Conservation (phyloP, 2,113 vertebrate species). For the Hyla sarda region DNA sequence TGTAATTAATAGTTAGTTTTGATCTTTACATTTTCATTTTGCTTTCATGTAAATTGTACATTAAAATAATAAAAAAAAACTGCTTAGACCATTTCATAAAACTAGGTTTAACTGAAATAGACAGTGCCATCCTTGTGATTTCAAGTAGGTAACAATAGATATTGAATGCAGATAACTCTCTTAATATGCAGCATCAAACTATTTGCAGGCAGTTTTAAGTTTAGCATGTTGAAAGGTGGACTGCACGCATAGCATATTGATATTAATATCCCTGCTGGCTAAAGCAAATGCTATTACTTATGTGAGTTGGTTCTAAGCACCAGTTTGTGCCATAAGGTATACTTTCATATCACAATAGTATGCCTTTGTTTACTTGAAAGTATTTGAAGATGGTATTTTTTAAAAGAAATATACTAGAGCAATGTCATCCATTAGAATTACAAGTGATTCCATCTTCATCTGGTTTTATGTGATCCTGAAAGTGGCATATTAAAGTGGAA, state of each 20-base stretch:
- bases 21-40: background rate
- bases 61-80: background rate
- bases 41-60: background rate
- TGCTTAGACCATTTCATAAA: background rate
- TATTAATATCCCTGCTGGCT: background rate
- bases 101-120: background rate
- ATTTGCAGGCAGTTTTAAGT: background rate
- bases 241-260: background rate
- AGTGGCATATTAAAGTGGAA: too few relatives aligned
- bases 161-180: background rate
- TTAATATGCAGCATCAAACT: background rate
- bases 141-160: background rate
- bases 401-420: background rate
- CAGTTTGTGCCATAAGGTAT: background rate
- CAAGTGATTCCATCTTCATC: too few relatives aligned
- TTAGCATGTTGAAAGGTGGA: background rate
- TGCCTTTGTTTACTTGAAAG: too few relatives aligned
- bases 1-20: background rate
- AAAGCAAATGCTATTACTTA: background rate
- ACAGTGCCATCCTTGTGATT: background rate
- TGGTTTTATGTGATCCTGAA: too few relatives aligned
- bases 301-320: too few relatives aligned
- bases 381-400: background rate
- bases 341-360: too few relatives aligned
- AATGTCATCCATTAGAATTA: too few relatives aligned